Evolutionary conservation across 2,888 invertebrate genomes (phyloP), one percentile per base, ranked within the genome.

Genomic region (Latrodectus elegans): DNA sequence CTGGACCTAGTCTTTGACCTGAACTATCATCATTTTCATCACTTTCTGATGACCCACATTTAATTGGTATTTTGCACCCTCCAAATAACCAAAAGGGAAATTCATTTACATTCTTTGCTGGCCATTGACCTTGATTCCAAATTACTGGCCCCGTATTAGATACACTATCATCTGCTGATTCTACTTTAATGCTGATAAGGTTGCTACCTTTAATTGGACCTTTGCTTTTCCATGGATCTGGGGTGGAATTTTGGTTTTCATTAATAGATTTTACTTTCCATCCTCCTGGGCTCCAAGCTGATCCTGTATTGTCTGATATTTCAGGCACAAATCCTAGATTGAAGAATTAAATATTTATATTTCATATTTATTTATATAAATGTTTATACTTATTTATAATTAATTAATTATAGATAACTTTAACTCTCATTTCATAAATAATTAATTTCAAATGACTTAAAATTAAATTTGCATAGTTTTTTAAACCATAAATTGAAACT

Each of bases 31-130:
- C 86, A 49, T 17, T 72, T 4, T 12, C 17, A 65, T 77, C 73
- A n/a, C 64, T 70, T 64, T 75, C 76, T 9, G 51, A 67, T 15
- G 81, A 76, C 22, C 86, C 81, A 60, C 86, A 87, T 77, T 87
- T 81, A 8, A 87, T 65, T 4, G 75, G 52, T 53, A 86, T 49
- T 77, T 87, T 87, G n/a, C 86, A 87, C 1, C 86, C 86, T 60
- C 67, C 65, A 55, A 81, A 87, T 38, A 73, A 49, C 86, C 86
- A 87, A 9, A 65, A 51, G 11, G 86, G 86, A 38, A 55, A 76
- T 8, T 49, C 22, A 55, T 38, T 60, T 4, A 65, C 53, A 55
- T 77, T 53, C 6, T 15, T 52, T 9, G 22, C 64, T 49, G 81
- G 77, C 81, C 81, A 87, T 38, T 81, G 81, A 15, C 49, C 76